These are phyloP conservation scores for Chaenodraco wilsoni DNA, from an alignment of 2,797 vertebrate species.

Conservation along the genomic window DNA sequence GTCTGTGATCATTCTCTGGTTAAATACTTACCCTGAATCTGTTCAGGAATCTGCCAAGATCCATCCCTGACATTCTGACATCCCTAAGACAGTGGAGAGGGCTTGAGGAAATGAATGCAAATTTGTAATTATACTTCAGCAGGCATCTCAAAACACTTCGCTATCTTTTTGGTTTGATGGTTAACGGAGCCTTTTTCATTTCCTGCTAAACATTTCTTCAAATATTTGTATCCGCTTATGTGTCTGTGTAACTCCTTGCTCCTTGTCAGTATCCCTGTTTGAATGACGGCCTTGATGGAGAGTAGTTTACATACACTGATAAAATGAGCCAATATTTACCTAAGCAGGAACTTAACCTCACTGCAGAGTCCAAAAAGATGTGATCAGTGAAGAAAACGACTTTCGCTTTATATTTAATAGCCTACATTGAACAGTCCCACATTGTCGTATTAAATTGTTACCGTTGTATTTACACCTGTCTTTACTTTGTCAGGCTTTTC, in stretches of 20 bases:
- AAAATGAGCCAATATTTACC: constrained; percentile 48
- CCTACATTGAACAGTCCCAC: neutral
- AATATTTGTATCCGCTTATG: constrained; percentile 42
- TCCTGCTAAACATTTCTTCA: constrained; percentile 53
- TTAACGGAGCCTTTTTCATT: constrained; percentile 68
- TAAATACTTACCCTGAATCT: constrained; percentile 51
- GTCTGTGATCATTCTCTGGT: constrained; percentile 31
- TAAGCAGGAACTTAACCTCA: constrained; percentile 31
- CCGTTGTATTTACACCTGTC: neutral
- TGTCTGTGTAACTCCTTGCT: constrained; percentile 18
- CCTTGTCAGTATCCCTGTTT: constrained; percentile 12
- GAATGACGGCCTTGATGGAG: constrained; percentile 20
- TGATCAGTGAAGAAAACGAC: neutral
- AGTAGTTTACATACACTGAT: constrained; percentile 26
- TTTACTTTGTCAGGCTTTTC: neutral
- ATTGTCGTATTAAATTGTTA: neutral
- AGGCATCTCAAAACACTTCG: constrained; percentile 34
- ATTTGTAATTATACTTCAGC: constrained; percentile 54
- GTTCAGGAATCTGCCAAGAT: constrained; percentile 35
- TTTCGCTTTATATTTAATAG: neutral
- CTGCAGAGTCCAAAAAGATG: constrained; percentile 19
- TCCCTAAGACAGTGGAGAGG: constrained; percentile 34
- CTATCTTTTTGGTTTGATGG: too few relatives aligned
- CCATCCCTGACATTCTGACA: constrained; percentile 30
- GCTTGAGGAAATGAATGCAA: constrained; percentile 64